Evolutionary conservation across 1,140 invertebrate species (phyloP).

Genomic region (Tachypleus tridentatus): DNA sequence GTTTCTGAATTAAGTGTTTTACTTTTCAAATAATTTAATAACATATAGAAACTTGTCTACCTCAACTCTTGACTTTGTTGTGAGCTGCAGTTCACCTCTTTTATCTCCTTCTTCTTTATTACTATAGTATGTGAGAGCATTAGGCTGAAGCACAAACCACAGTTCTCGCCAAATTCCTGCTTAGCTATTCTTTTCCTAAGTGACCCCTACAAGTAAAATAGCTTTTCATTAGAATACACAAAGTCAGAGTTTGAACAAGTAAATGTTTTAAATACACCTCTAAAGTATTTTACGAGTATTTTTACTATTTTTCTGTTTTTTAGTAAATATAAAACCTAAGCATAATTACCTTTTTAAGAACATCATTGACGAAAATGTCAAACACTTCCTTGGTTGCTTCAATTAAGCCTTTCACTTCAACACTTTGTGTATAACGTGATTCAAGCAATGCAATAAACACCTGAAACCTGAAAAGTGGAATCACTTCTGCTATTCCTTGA

Average conservation of each 20-base stretch:
- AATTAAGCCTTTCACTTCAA: conserved; percentile 47
- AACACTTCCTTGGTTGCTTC: conserved; percentile 61
- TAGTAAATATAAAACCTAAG: conserved; percentile 2
- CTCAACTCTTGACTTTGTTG: background rate
- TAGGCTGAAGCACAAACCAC: conserved; percentile 63
- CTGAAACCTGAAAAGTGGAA: conserved; percentile 47
- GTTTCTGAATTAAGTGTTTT: no score
- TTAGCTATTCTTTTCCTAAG: conserved; percentile 57
- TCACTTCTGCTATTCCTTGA: conserved; percentile 46
- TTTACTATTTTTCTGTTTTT: no score
- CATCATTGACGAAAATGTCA: conserved; percentile 62
- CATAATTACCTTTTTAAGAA: conserved; percentile 58
- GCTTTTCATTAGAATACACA: conserved; percentile 23
- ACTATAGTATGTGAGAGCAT: conserved; percentile 59
- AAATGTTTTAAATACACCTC: no score
- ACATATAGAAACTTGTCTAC: no score
- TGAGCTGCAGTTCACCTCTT: conserved; percentile 50
- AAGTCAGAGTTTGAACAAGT: no score
- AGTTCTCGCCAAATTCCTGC: conserved; percentile 59
- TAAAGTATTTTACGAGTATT: no score
- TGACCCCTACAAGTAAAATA: conserved; percentile 42
- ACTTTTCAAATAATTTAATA: no score
- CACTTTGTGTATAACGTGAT: conserved; percentile 45
- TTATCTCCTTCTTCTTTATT: conserved; percentile 54
- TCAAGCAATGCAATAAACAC: conserved; percentile 60